Conservation (phyloP, 1,140 invertebrate genomes). For the Apolygus lucorum region DNA sequence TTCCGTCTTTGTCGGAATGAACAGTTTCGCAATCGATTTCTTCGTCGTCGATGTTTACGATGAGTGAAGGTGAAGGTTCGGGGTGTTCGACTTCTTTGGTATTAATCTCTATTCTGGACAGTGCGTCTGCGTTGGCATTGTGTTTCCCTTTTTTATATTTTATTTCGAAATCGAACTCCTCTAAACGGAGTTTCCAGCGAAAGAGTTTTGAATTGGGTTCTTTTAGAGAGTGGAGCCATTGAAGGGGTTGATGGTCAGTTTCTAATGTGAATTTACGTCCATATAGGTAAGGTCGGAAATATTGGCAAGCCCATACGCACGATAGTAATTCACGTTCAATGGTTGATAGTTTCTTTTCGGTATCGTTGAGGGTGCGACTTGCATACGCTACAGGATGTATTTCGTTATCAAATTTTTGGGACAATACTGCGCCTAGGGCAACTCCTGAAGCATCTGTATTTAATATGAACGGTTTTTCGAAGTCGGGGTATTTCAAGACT, state of each 20-base stretch:
- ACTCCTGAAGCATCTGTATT: conserved; percentile 31
- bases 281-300: conserved; percentile 44
- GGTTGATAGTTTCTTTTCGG: conserved; percentile 40
- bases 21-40: not conserved
- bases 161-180: no score
- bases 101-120: not conserved
- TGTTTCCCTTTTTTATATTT: not conserved
- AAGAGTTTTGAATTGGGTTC: no score
- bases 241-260: no score
- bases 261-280: no score
- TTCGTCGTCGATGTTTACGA: not conserved
- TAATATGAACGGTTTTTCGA: conserved; percentile 32
- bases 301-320: conserved; percentile 40
- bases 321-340: conserved; percentile 41
- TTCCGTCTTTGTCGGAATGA: not conserved
- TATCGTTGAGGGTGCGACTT: conserved; percentile 39
- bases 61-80: not conserved
- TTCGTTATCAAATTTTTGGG: conserved; percentile 33
- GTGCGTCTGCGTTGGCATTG: no score
- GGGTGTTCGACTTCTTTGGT: not conserved
- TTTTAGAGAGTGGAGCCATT: no score
- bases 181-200: no score
- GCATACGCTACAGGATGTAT: conserved; percentile 38
- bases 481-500: conserved; percentile 32
- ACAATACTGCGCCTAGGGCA: conserved; percentile 32